These are phyloP conservation scores for Epinephelus lanceolatus DNA, from an alignment of 2,113 vertebrate species.

Conservation along the genomic window DNA sequence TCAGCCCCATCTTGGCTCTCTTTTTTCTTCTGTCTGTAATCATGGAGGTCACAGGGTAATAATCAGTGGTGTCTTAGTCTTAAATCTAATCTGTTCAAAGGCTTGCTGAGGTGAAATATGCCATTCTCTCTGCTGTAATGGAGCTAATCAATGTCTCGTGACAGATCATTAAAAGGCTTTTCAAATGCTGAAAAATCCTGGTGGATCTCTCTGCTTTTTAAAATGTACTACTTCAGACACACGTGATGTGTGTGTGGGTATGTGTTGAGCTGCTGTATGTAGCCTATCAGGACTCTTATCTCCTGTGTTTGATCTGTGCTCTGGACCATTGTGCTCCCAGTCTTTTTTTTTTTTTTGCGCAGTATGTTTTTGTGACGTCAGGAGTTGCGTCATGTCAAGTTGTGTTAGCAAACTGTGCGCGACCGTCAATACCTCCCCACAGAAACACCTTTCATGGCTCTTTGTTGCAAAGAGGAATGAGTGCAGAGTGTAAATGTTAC, in stretches of 20 bases:
- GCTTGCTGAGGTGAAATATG: conserved; percentile 69
- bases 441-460: conserved; percentile 38
- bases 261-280: conserved; percentile 33
- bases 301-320: conserved; percentile 46
- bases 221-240: background rate
- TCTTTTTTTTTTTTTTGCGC: background rate
- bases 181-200: conserved; percentile 67
- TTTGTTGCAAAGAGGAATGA: conserved; percentile 1
- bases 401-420: conserved; percentile 49
- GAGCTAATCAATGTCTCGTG: conserved; percentile 77
- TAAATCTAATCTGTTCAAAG: conserved; percentile 71
- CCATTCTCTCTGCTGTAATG: conserved; percentile 77
- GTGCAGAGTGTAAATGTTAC: conserved; percentile 23
- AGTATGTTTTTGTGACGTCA: conserved; percentile 53
- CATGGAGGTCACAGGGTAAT: conserved; percentile 53
- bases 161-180: conserved; percentile 82
- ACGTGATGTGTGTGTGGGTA: background rate
- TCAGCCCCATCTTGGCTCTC: background rate
- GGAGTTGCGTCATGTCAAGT: conserved; percentile 38
- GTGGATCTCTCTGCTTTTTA: conserved; percentile 74
- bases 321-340: conserved; percentile 37
- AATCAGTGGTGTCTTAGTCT: conserved; percentile 56
- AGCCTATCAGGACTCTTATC: conserved; percentile 50
- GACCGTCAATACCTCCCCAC: conserved; percentile 38
- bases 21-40: conserved; percentile 29